Conservation (phyloP, 35 echinoderm and acorn worm genomes). For the Lytechinus pictus region DNA sequence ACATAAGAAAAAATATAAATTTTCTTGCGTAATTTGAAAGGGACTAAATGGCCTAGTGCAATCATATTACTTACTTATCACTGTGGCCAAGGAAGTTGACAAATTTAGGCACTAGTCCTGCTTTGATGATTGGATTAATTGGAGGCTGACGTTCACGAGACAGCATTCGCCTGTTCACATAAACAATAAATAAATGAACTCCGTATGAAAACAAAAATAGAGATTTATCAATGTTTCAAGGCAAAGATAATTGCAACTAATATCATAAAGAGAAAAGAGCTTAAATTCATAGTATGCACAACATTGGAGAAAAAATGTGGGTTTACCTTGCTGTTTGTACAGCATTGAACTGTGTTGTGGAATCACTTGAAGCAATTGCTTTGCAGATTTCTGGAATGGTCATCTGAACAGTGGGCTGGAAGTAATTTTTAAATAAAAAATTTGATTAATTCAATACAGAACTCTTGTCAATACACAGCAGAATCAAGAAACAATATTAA, state of each 20-base stretch:
- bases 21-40: no score
- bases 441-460: no score
- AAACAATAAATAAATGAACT: background rate
- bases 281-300: no score
- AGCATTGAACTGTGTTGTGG: constrained; percentile 60
- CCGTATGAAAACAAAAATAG: no score
- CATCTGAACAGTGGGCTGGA: constrained; percentile 49
- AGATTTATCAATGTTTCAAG: no score
- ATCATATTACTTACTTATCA: constrained; percentile 81
- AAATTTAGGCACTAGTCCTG: constrained; percentile 85
- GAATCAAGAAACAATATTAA: no score
- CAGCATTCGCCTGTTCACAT: constrained; percentile 71
- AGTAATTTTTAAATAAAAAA: background rate
- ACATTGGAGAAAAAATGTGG: no score
- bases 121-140: constrained; percentile 77
- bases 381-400: constrained; percentile 53
- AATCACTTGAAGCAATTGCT: constrained; percentile 14
- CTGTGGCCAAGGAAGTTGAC: constrained; percentile 67
- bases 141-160: constrained; percentile 91
- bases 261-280: no score
- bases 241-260: no score
- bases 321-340: constrained; percentile 69
- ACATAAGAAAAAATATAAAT: no score
- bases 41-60: no score
- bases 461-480: no score